phyloP scores from a whole-genome alignment of 92 coral and sea anemone species.

The Parazoanthus darwini region DNA sequence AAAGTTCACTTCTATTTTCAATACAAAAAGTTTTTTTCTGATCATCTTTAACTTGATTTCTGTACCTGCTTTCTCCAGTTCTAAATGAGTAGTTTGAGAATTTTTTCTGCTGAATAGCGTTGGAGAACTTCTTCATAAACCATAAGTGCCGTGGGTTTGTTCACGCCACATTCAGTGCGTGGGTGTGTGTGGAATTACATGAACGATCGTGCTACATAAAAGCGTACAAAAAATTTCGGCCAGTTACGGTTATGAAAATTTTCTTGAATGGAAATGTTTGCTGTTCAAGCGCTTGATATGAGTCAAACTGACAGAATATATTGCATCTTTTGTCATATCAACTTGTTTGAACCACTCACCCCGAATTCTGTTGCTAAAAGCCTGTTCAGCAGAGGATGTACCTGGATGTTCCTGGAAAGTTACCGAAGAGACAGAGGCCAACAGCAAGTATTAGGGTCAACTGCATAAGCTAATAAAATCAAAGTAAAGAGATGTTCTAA shows the following conservation, averaged over 20 bases:
- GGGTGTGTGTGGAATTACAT: background rate
- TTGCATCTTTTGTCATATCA: background rate
- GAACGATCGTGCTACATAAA: background rate
- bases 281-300: background rate
- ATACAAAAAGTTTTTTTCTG: too few relatives aligned
- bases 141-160: background rate
- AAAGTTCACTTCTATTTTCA: too few relatives aligned
- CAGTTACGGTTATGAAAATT: background rate
- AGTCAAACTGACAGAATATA: background rate
- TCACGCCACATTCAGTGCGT: background rate
- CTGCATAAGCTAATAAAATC: background rate
- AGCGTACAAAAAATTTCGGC: background rate
- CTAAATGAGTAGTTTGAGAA: too few relatives aligned
- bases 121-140: too few relatives aligned
- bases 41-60: too few relatives aligned
- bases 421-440: background rate
- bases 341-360: background rate
- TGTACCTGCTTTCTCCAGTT: too few relatives aligned
- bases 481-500: too few relatives aligned
- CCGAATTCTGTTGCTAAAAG: constrained; percentile 8
- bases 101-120: too few relatives aligned
- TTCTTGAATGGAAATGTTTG: too few relatives aligned
- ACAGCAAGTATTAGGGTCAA: background rate
- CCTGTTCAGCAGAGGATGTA: background rate
- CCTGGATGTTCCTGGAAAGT: background rate